phyloP scores from a whole-genome alignment of 2,113 vertebrate genomes.

The Plestiodon gilberti region DNA sequence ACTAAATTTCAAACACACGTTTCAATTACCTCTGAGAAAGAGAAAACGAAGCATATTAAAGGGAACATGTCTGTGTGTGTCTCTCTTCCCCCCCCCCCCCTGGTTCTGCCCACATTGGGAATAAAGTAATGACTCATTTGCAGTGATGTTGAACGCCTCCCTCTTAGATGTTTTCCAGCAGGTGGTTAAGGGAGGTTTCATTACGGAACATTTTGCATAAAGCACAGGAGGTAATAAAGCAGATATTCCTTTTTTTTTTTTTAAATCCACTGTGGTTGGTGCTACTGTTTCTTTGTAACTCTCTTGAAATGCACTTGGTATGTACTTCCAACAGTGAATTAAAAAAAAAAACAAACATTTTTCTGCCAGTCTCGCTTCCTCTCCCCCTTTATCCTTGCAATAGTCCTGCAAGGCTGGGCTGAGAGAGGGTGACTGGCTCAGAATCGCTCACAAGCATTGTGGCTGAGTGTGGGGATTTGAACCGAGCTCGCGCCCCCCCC shows the following conservation, averaged over 20 bases:
- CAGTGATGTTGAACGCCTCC: accelerated
- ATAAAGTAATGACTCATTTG: neutral
- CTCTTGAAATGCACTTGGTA: neutral
- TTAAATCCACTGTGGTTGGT: neutral
- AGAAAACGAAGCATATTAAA: no score
- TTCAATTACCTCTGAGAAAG: neutral
- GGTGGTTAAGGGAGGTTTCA: slow-evolving; percentile 24
- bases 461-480: no score
- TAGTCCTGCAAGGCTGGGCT: no score
- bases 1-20: slow-evolving; percentile 54
- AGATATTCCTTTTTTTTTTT: slow-evolving; percentile 21
- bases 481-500: no score
- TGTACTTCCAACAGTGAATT: neutral
- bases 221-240: slow-evolving; percentile 9
- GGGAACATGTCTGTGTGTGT: no score
- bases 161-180: slow-evolving; percentile 29
- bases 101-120: slow-evolving; percentile 19
- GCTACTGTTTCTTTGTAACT: neutral
- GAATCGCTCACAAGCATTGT: no score
- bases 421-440: no score
- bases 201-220: slow-evolving; percentile 26
- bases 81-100: neutral
- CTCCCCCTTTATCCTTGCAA: no score
- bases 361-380: no score
- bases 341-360: no score